These are phyloP conservation scores for Apis dorsata DNA, from an alignment of 1,140 invertebrate species.

Conservation along the genomic window DNA sequence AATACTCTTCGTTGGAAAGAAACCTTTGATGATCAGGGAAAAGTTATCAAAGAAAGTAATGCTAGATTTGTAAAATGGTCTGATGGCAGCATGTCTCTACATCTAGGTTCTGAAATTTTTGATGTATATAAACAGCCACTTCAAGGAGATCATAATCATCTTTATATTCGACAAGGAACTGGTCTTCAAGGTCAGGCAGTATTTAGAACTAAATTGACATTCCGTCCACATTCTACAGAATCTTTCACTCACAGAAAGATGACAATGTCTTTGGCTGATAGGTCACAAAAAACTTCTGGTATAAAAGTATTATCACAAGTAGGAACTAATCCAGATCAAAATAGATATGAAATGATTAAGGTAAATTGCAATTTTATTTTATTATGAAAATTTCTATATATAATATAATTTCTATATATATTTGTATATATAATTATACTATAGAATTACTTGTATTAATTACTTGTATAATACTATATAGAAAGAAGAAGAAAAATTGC, in stretches of 20 bases:
- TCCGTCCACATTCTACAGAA: conserved; percentile 98
- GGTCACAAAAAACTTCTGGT: conserved; percentile 97
- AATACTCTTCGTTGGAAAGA: conserved; percentile 99
- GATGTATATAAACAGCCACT: conserved; percentile 97
- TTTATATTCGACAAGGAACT: conserved; percentile 96
- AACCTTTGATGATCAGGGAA: conserved; percentile 90
- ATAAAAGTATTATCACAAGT: conserved; percentile 98
- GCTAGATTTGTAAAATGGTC: conserved; percentile 98
- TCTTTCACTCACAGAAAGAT: conserved; percentile 99
- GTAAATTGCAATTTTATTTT: conserved; percentile 74
- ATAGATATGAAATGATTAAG: conserved; percentile 94
- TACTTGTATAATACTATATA: conserved; percentile 71
- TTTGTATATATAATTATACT: too few relatives aligned
- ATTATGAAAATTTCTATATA: neutral
- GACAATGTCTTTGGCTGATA: conserved; percentile 97
- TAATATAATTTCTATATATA: too few relatives aligned
- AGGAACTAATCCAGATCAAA: conserved; percentile 95
- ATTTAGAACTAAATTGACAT: conserved; percentile 97
- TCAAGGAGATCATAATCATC: conserved; percentile 87
- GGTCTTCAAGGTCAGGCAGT: conserved; percentile 98
- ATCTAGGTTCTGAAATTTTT: conserved; percentile 98
- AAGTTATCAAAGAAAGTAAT: conserved; percentile 95
- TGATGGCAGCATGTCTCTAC: conserved; percentile 98
- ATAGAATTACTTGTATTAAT: too few relatives aligned
- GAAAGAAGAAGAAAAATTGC: conserved; percentile 96